Conservation (phyloP, 2,888 invertebrate genomes). For the Rhamnusium bicolor region DNA sequence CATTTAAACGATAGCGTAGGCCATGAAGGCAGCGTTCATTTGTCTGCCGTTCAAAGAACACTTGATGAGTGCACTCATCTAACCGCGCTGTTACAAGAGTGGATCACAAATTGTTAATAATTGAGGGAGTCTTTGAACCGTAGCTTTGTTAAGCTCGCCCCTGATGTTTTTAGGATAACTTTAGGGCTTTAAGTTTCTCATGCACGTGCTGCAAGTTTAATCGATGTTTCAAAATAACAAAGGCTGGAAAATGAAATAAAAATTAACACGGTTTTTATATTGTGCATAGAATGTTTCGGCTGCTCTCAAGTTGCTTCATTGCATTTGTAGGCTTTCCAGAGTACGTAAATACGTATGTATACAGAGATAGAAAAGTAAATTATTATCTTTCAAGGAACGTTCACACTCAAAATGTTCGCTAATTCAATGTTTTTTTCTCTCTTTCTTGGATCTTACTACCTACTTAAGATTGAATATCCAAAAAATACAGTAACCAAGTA, state of each 20-base stretch:
- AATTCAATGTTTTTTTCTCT: too few species aligned
- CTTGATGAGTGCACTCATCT: conserved; percentile 64
- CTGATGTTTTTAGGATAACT: conserved; percentile 53
- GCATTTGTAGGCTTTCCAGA: not conserved
- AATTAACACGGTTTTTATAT: conserved; percentile 33
- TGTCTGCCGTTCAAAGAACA: conserved; percentile 64
- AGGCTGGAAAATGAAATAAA: conserved; percentile 34
- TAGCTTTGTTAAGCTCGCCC: conserved; percentile 54
- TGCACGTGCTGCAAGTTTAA: conserved; percentile 48
- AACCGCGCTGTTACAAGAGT: conserved; percentile 65
- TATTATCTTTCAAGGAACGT: too few species aligned
- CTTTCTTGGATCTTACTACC: too few species aligned
- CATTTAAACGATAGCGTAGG: conserved; percentile 45
- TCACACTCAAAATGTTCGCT: too few species aligned
- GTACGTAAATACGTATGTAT: not conserved
- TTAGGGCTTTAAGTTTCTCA: conserved; percentile 49
- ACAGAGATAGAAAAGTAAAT: not conserved
- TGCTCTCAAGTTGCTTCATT: not conserved
- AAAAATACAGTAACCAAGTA: too few species aligned
- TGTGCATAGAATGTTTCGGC: not conserved
- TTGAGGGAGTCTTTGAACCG: conserved; percentile 64
- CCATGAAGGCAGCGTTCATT: conserved; percentile 64
- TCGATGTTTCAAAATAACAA: conserved; percentile 36
- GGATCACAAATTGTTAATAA: conserved; percentile 67
- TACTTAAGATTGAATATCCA: too few species aligned